These are phyloP conservation scores for Glaucidium brasilianum DNA, from an alignment of 2,113 vertebrate genomes.

Conservation along the genomic window DNA sequence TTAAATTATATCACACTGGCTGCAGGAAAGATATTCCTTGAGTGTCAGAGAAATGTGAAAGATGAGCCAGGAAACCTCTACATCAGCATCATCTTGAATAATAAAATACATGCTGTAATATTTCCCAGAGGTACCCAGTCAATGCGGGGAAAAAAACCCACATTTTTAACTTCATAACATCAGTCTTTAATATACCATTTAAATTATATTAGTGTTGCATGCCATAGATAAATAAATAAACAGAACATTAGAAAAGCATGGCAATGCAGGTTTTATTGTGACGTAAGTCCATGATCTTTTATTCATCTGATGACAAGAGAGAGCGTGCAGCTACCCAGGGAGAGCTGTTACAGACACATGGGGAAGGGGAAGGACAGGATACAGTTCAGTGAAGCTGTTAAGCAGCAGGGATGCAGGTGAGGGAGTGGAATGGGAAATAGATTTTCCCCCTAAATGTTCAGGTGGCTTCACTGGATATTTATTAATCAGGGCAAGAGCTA, in stretches of 20 bases:
- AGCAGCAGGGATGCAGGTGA: background rate
- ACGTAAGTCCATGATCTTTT: background rate
- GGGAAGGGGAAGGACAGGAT: background rate
- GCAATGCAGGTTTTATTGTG: background rate
- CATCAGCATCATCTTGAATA: background rate
- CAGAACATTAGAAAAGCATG: background rate
- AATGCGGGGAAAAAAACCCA: background rate
- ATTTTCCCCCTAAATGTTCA: background rate
- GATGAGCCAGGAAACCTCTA: slow-evolving; percentile 23
- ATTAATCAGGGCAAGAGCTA: background rate
- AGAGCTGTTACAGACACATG: background rate
- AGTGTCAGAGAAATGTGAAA: background rate
- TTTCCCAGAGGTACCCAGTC: background rate
- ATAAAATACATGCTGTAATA: background rate
- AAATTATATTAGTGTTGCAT: background rate
- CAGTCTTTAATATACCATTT: background rate
- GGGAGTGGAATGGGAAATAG: background rate
- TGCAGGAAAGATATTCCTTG: background rate
- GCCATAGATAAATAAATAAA: background rate
- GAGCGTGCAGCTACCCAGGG: background rate
- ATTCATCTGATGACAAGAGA: background rate
- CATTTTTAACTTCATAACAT: background rate
- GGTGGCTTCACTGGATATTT: background rate
- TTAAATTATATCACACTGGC: background rate
- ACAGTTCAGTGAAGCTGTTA: background rate